phyloP scores from a whole-genome alignment of 2,113 vertebrate species.

The Psilopsiagon aymara region DNA sequence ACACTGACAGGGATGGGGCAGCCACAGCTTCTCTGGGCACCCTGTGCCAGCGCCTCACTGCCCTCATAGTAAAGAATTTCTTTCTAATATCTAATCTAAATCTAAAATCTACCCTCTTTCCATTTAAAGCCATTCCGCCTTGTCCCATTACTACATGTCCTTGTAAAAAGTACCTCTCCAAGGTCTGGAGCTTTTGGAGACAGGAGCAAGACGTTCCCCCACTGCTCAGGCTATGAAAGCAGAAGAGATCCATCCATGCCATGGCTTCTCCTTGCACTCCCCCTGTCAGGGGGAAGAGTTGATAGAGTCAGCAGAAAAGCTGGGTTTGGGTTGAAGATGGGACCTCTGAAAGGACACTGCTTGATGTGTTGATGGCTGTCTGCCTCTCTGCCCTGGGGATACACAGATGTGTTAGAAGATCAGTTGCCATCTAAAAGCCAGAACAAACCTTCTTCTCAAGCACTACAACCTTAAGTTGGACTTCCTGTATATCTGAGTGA shows the following conservation, averaged over 20 bases:
- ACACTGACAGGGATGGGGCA: neutral
- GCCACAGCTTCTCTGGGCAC: neutral
- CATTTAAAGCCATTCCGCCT: neutral
- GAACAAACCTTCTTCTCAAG: neutral
- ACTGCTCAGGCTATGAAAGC: neutral
- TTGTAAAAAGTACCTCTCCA: neutral
- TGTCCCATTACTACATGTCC: neutral
- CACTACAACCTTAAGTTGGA: accelerated
- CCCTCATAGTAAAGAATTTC: neutral
- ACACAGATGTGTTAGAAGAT: neutral
- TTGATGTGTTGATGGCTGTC: neutral
- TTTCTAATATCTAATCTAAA: neutral
- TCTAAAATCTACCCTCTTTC: neutral
- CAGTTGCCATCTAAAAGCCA: neutral
- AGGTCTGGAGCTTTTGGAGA: neutral
- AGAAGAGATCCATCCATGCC: neutral
- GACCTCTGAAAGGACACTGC: neutral
- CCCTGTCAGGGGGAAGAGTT: neutral
- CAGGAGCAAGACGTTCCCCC: neutral
- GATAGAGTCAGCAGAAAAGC: neutral
- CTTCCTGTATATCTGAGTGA: neutral
- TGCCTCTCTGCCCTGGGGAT: neutral
- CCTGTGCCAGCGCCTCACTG: neutral
- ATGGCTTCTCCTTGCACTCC: neutral
- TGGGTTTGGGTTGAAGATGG: neutral